A percentile compares a stretch with the other conserved stretches of the same genome.
Evolutionary conservation across 2,113 vertebrate species (phyloP).

Genomic region (Hydrochoerus hydrochaeris): DNA sequence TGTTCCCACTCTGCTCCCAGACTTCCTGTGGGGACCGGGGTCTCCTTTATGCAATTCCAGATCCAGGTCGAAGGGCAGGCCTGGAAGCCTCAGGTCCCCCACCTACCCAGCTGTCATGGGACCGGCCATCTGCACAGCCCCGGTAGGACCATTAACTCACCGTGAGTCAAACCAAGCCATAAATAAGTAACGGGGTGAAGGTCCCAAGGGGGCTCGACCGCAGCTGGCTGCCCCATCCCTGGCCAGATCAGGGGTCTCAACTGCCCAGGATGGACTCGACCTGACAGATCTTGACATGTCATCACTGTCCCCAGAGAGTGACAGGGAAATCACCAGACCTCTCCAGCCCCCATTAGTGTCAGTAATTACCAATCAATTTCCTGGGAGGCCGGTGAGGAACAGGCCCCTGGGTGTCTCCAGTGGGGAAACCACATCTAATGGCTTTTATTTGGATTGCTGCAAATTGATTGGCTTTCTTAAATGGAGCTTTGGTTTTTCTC

Average conservation of each 20-base stretch:
- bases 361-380: constrained; percentile 88
- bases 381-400: constrained; percentile 83
- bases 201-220: constrained; percentile 75
- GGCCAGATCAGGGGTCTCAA: constrained; percentile 75
- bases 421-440: constrained; percentile 84
- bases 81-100: not conserved
- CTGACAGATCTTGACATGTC: constrained; percentile 85
- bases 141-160: constrained; percentile 71
- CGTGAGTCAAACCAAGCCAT: constrained; percentile 61
- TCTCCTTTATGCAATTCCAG: constrained; percentile 39
- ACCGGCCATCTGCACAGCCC: constrained; percentile 68
- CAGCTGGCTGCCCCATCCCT: constrained; percentile 82
- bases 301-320: constrained; percentile 83
- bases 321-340: constrained; percentile 81
- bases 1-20: constrained; percentile 26
- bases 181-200: constrained; percentile 78
- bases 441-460: constrained; percentile 87
- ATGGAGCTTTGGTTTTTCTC: constrained; percentile 81
- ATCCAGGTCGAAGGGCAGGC: constrained; percentile 60
- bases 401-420: constrained; percentile 82
- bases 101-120: not conserved
- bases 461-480: constrained; percentile 85
- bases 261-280: constrained; percentile 70
- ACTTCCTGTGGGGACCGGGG: constrained; percentile 55
- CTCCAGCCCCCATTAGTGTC: constrained; percentile 86